Evolutionary conservation across 2,797 vertebrate species (phyloP).

Genomic region (Aplochiton taeniatus): DNA sequence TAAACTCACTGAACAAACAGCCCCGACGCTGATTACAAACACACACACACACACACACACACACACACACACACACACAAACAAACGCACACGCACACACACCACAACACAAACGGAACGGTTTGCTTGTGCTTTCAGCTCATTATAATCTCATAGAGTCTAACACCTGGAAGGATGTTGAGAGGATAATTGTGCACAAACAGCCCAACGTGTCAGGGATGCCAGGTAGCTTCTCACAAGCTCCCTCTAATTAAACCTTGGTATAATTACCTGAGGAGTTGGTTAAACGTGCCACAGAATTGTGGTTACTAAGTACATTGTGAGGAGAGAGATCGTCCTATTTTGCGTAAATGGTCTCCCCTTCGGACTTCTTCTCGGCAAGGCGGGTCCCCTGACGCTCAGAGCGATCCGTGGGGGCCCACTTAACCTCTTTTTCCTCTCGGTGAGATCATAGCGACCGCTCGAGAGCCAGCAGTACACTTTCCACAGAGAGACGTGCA

Average conservation of each 20-base stretch:
- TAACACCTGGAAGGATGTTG: constrained; percentile 18
- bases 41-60: not conserved
- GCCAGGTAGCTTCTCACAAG: not conserved
- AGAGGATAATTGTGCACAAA: constrained; percentile 33
- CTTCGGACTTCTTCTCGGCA: no score
- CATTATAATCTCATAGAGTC: constrained; percentile 24
- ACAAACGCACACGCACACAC: not conserved
- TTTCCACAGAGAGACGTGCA: constrained; percentile 5
- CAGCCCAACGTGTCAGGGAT: not conserved
- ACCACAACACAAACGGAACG: not conserved
- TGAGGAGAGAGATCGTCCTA: not conserved
- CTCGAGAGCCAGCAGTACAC: not conserved
- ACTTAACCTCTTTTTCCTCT: not conserved
- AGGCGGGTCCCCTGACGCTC: no score
- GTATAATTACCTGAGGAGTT: not conserved
- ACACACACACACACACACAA: not conserved
- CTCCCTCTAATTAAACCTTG: not conserved
- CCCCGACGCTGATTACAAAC: not conserved
- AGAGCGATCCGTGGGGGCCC: no score
- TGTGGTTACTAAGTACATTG: not conserved
- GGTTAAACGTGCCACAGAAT: not conserved
- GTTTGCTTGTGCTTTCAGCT: constrained; percentile 18
- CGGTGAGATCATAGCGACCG: not conserved
- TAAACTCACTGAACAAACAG: constrained; percentile 24
- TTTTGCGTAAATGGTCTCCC: not conserved